A percentile compares a stretch with the other conserved stretches of the same genome.
These are phyloP conservation scores for Mimas tiliae DNA, from an alignment of 2,888 invertebrate species.

Conservation along the genomic window DNA sequence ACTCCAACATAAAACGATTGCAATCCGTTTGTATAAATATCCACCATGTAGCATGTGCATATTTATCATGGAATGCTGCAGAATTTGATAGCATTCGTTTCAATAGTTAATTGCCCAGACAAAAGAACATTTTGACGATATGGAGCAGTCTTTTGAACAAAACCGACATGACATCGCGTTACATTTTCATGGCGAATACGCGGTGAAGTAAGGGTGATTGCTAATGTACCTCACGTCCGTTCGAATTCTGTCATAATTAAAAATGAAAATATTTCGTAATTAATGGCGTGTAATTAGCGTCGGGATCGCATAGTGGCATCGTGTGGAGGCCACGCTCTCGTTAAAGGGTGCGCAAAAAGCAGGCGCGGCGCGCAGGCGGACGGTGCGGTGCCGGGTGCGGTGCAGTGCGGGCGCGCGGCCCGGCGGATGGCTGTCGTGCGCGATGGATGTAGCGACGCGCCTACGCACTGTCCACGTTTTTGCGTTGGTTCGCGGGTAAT, in stretches of 20 bases:
- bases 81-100: neutral
- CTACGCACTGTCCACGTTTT: slow-evolving; percentile 65
- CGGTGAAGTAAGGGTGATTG: slow-evolving; percentile 57
- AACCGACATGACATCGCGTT: slow-evolving; percentile 35
- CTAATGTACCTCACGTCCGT: slow-evolving; percentile 62
- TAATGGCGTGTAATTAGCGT: slow-evolving; percentile 70
- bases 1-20: no score
- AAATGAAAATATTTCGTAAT: slow-evolving; percentile 67
- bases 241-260: slow-evolving; percentile 52
- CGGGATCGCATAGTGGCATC: slow-evolving; percentile 56
- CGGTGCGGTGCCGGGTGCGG: slow-evolving; percentile 30
- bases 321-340: slow-evolving; percentile 57
- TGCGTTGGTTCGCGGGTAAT: slow-evolving; percentile 64
- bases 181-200: slow-evolving; percentile 38
- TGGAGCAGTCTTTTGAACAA: slow-evolving; percentile 4
- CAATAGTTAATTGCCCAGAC: neutral
- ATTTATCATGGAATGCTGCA: neutral
- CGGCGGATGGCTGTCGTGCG: slow-evolving; percentile 66
- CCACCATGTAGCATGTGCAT: no score
- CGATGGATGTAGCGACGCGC: slow-evolving; percentile 66
- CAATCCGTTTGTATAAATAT: neutral
- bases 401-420: slow-evolving; percentile 40
- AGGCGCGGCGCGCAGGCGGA: slow-evolving; percentile 8
- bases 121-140: slow-evolving; percentile 3
- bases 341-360: slow-evolving; percentile 64